These are phyloP conservation scores for Odontamblyopus lacepedii DNA, from an alignment of 2,797 vertebrate genomes.

Conservation along the genomic window DNA sequence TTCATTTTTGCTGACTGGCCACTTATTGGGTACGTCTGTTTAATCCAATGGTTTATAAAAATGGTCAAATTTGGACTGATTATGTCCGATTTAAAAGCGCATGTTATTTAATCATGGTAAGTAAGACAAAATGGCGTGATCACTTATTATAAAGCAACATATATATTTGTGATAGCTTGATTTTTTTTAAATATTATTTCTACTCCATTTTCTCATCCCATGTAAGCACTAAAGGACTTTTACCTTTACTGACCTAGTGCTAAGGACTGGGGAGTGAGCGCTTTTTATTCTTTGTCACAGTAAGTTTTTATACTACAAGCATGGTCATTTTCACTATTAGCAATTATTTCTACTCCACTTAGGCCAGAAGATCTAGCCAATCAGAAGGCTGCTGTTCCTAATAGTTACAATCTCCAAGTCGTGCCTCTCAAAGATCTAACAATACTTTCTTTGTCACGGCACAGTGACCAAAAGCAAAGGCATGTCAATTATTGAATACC, in stretches of 20 bases:
- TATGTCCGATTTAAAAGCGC: background rate
- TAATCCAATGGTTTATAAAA: background rate
- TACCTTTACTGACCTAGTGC: too few relatives aligned
- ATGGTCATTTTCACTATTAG: too few relatives aligned
- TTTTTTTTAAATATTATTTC: slow-evolving; percentile 1
- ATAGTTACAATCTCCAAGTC: slow-evolving; percentile 1
- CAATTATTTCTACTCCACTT: background rate
- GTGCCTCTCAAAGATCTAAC: slow-evolving; percentile 12
- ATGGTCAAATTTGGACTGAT: too few relatives aligned
- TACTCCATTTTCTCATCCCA: background rate
- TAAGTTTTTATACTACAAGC: too few relatives aligned
- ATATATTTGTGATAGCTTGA: background rate
- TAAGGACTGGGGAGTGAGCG: too few relatives aligned
- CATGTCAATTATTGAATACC: slow-evolving; percentile 14
- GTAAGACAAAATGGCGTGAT: too few relatives aligned
- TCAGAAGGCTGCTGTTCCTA: background rate
- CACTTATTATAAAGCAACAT: background rate
- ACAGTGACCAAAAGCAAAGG: background rate
- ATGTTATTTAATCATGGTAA: background rate
- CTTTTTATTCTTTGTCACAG: too few relatives aligned
- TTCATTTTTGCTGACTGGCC: slow-evolving; percentile 9
- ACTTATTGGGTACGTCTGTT: too few relatives aligned
- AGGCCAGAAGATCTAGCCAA: background rate
- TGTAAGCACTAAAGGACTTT: too few relatives aligned
- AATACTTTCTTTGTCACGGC: slow-evolving; percentile 16